These are phyloP conservation scores for Limnodromus scolopaceus DNA, from an alignment of 2,797 vertebrate species.

Conservation along the genomic window DNA sequence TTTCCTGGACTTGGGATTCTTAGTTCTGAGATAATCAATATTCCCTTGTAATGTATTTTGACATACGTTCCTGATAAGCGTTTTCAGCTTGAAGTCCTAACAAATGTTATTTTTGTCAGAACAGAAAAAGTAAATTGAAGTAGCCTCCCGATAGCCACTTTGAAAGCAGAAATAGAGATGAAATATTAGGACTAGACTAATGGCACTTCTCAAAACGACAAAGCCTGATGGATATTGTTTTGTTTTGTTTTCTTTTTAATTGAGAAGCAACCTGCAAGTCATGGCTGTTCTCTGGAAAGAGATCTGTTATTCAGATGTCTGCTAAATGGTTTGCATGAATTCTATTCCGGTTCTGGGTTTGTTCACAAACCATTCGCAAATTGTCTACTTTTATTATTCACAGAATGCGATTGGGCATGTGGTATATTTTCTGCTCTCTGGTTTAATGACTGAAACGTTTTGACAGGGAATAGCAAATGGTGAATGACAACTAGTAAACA, in stretches of 20 bases:
- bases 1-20: neutral
- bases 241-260: conserved; percentile 1
- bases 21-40: neutral
- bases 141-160: neutral
- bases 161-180: conserved; percentile 8
- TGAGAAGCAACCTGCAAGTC: conserved; percentile 40
- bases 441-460: conserved; percentile 67
- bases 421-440: conserved; percentile 62
- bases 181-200: neutral
- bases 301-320: conserved; percentile 46
- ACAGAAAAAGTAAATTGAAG: neutral
- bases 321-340: conserved; percentile 17
- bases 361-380: conserved; percentile 49
- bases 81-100: neutral
- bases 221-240: neutral
- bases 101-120: conserved; percentile 1
- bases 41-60: neutral
- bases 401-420: conserved; percentile 40
- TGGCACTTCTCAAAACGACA: neutral
- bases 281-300: conserved; percentile 5
- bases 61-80: neutral
- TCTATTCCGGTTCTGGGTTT: conserved; percentile 30
- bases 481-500: conserved; percentile 59
- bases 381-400: conserved; percentile 62
- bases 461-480: conserved; percentile 52